A percentile compares a stretch with the other conserved stretches of the same genome.
These are phyloP conservation scores for Synanceia verrucosa DNA, from an alignment of 2,797 vertebrate genomes.

Conservation along the genomic window DNA sequence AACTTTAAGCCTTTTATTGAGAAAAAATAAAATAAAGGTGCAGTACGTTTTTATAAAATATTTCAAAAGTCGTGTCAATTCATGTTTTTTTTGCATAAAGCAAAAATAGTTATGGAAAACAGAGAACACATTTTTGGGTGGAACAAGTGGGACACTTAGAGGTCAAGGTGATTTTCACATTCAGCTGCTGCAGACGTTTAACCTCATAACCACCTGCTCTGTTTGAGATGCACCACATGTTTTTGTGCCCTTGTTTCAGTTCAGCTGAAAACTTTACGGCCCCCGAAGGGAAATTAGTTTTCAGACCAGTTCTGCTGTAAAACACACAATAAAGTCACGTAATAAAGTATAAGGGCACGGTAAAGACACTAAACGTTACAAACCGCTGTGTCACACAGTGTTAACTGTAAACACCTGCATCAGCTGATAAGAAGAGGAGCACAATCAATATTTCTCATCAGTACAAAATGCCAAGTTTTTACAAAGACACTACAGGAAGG, in stretches of 20 bases:
- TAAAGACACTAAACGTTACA: conserved; percentile 56
- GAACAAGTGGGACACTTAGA: background rate
- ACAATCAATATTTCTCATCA: conserved; percentile 28
- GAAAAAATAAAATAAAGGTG: accelerated
- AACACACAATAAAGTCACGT: conserved; percentile 56
- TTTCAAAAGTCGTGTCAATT: background rate
- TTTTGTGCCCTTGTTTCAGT: conserved; percentile 46
- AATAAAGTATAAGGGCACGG: conserved; percentile 42
- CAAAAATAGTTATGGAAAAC: background rate
- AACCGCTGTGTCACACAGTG: conserved; percentile 7
- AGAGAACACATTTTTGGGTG: background rate
- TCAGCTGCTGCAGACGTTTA: conserved; percentile 24
- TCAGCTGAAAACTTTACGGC: conserved; percentile 47
- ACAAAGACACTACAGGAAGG: background rate
- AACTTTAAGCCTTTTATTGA: background rate
- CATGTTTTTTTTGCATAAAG: background rate
- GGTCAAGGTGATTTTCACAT: conserved; percentile 36
- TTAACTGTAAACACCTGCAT: conserved; percentile 18
- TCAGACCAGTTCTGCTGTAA: conserved; percentile 48
- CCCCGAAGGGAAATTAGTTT: conserved; percentile 59
- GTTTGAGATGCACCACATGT: conserved; percentile 43
- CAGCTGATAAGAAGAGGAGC: conserved; percentile 25
- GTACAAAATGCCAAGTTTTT: conserved; percentile 8
- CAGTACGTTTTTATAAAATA: background rate
- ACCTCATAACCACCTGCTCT: conserved; percentile 14